Evolutionary conservation across 2,797 vertebrate genomes (phyloP).

Genomic region (Schizopygopsis malacanthus): DNA sequence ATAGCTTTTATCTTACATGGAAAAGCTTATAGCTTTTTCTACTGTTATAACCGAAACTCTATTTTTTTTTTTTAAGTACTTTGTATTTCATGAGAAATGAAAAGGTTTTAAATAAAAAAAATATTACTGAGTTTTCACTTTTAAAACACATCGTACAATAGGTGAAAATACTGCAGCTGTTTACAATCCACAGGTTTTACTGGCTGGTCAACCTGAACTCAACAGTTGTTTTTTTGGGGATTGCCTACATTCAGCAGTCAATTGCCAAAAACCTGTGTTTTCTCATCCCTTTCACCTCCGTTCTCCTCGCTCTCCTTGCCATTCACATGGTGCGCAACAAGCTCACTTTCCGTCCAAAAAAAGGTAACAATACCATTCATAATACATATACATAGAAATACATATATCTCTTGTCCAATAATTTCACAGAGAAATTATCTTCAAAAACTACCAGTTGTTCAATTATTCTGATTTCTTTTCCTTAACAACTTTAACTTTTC

Average conservation of each 20-base stretch:
- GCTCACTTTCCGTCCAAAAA: constrained; percentile 86
- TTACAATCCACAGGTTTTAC: constrained; percentile 82
- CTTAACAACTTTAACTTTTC: neutral
- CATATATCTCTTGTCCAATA: neutral
- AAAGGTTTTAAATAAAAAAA: neutral
- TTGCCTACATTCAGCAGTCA: constrained; percentile 91
- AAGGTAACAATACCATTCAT: constrained; percentile 77
- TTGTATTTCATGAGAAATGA: neutral
- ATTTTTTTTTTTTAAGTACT: neutral
- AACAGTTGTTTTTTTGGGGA: constrained; percentile 88
- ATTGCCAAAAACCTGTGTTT: constrained; percentile 86
- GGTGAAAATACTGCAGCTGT: neutral
- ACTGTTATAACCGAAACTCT: neutral
- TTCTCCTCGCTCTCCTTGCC: constrained; percentile 84
- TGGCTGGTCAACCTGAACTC: constrained; percentile 91
- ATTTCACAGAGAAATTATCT: neutral
- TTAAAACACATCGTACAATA: too few relatives aligned
- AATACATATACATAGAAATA: neutral
- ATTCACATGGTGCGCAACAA: constrained; percentile 88
- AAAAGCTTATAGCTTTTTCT: neutral
- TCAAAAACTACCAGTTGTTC: neutral
- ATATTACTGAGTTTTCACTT: neutral
- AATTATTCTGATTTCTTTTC: neutral
- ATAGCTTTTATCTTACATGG: neutral
- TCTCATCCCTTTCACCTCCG: constrained; percentile 89